A percentile compares a stretch with the other conserved stretches of the same genome.
Conservation (phyloP, 2,888 invertebrate species). For the Meliscaeva auricollis region DNA sequence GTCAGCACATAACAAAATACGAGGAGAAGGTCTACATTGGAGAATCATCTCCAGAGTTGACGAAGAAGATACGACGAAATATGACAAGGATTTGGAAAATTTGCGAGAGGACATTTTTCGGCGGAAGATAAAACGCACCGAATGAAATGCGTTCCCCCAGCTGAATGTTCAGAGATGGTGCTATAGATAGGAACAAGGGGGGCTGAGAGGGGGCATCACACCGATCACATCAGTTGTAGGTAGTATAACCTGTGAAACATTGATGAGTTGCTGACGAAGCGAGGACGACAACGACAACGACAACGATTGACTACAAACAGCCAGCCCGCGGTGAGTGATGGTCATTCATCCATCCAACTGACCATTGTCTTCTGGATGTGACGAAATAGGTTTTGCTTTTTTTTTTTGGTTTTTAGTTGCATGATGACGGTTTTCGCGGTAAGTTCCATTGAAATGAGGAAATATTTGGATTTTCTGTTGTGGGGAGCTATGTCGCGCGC, state of each 20-base stretch:
- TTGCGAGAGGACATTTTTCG: conserved; percentile 73
- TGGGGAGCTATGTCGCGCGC: conserved; percentile 12
- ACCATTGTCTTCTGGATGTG: conserved; percentile 59
- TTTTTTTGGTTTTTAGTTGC: background rate
- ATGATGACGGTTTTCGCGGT: conserved; percentile 4
- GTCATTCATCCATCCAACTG: conserved; percentile 67
- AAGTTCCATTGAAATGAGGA: conserved; percentile 57
- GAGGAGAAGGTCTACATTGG: background rate
- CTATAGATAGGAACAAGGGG: conserved; percentile 36
- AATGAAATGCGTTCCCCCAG: conserved; percentile 44
- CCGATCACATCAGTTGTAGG: background rate
- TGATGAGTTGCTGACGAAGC: conserved; percentile 22
- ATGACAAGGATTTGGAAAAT: conserved; percentile 75
- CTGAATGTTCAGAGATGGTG: conserved; percentile 51
- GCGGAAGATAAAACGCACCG: conserved; percentile 63
- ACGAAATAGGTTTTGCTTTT: conserved; percentile 51
- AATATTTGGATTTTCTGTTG: conserved; percentile 71
- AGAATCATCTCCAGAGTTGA: conserved; percentile 20
- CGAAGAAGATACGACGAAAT: conserved; percentile 67
- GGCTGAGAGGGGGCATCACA: background rate
- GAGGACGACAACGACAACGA: background rate
- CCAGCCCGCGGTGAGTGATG: conserved; percentile 71
- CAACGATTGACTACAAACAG: conserved; percentile 1
- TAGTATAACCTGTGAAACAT: conserved; percentile 44
- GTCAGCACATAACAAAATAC: background rate